These are phyloP conservation scores for Sarcophaga caerulescens DNA, from an alignment of 2,888 invertebrate species.

Conservation along the genomic window DNA sequence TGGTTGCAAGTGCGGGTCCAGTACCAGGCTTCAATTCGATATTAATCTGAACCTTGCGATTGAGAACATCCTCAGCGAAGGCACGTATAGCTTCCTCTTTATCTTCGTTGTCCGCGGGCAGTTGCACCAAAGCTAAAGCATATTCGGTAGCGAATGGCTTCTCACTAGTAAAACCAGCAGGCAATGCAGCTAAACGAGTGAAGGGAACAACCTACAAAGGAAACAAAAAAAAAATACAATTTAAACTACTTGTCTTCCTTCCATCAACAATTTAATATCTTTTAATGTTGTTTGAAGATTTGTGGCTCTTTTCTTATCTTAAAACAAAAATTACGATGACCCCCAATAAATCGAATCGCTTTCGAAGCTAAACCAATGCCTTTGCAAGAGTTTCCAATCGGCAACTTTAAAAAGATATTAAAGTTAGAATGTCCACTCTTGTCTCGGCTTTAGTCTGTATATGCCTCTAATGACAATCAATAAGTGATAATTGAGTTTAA, in stretches of 20 bases:
- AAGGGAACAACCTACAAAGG: constrained; percentile 83
- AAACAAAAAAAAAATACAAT: constrained; percentile 28
- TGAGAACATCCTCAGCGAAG: constrained; percentile 85
- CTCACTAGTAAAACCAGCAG: constrained; percentile 88
- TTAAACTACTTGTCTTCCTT: too few relatives aligned
- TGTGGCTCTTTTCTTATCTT: constrained; percentile 71
- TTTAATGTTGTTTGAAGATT: constrained; percentile 12
- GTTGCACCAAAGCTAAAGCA: constrained; percentile 89
- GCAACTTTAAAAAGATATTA: constrained; percentile 67
- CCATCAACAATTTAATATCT: too few relatives aligned
- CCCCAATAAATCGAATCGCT: constrained; percentile 73
- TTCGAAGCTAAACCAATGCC: constrained; percentile 53
- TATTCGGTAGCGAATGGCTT: constrained; percentile 94
- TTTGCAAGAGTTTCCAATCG: constrained; percentile 52
- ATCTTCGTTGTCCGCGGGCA: constrained; percentile 94
- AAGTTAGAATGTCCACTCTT: constrained; percentile 52
- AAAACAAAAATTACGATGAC: constrained; percentile 61
- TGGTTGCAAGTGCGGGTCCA: constrained; percentile 78
- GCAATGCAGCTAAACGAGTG: constrained; percentile 90
- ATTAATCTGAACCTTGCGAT: constrained; percentile 90
- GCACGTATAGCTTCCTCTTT: constrained; percentile 87
- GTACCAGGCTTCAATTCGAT: constrained; percentile 86
- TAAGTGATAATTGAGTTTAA: constrained; percentile 72
- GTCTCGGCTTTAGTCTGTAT: not conserved
- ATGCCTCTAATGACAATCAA: constrained; percentile 56